phyloP scores from a whole-genome alignment of 2,888 invertebrate genomes.

The Idaea dimidiata region DNA sequence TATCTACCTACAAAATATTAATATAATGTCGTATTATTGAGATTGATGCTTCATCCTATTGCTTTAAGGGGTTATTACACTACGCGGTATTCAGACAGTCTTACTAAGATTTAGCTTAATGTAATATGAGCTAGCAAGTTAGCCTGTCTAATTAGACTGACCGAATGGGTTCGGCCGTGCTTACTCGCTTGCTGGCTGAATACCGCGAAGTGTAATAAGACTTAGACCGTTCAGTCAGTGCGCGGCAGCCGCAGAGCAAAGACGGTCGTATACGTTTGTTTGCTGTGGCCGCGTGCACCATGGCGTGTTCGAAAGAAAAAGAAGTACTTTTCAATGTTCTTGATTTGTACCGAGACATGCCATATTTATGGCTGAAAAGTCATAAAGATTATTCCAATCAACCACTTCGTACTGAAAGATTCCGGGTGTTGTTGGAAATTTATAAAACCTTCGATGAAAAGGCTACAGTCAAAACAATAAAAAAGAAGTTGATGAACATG shows the following conservation, averaged over 20 bases:
- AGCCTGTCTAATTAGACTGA: conserved; percentile 10
- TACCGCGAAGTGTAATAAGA: conserved; percentile 13
- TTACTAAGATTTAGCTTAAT: conserved; percentile 13
- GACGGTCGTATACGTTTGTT: conserved; percentile 7
- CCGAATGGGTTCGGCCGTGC: conserved; percentile 12
- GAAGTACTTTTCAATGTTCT: conserved; percentile 11
- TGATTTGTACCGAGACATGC: conserved; percentile 20
- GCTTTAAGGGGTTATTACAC: no score
- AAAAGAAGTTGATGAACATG: conserved; percentile 17
- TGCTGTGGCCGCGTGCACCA: not conserved
- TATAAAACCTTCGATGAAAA: conserved; percentile 16
- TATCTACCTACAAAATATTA: no score
- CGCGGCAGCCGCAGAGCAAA: conserved; percentile 10
- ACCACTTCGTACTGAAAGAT: conserved; percentile 9
- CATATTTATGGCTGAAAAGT: conserved; percentile 17
- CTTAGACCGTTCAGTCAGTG: conserved; percentile 12
- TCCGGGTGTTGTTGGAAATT: conserved; percentile 12
- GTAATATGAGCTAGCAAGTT: conserved; percentile 7
- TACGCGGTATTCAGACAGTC: no score
- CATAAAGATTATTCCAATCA: conserved; percentile 16
- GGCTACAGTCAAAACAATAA: conserved; percentile 19
- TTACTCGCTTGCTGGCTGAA: conserved; percentile 12
- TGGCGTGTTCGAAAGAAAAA: conserved; percentile 11
- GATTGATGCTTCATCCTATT: no score
- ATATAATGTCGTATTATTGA: no score